Percentiles rank a stretch among this genome's conserved stretches.
phyloP scores from a whole-genome alignment of 2,797 vertebrate species.

The Sylvilagus floridanus region DNA sequence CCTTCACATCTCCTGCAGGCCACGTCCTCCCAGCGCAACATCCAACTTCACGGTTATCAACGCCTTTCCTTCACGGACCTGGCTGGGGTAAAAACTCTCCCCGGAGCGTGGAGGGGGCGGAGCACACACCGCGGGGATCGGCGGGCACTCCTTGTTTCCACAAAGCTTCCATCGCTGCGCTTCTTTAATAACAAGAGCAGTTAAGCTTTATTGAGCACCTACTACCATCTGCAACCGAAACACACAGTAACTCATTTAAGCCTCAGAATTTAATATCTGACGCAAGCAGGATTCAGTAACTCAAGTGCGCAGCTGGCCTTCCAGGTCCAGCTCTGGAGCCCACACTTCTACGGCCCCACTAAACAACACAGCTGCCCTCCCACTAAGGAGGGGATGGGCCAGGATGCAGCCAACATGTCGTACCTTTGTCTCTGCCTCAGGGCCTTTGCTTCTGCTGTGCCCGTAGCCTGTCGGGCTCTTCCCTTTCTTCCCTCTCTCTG shows the following conservation, averaged over 20 bases:
- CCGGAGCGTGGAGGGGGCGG: no score
- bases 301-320: neutral
- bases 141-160: no score
- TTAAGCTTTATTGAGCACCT: neutral
- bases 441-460: neutral
- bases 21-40: neutral
- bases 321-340: neutral
- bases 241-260: neutral
- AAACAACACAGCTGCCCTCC: neutral
- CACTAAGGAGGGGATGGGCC: neutral
- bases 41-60: conserved; percentile 44
- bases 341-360: neutral
- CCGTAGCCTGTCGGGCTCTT: neutral
- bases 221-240: neutral
- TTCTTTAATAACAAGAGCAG: no score
- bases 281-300: neutral
- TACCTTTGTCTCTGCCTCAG: neutral
- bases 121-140: no score
- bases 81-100: neutral
- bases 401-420: neutral
- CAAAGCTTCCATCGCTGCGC: conserved; percentile 37
- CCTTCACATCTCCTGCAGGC: conserved; percentile 49
- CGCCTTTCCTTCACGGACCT: neutral
- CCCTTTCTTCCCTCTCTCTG: neutral
- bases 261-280: neutral